Percentiles rank a stretch among this genome's conserved stretches.
Conservation (phyloP, 1,140 invertebrate genomes). For the Dryas iulia region DNA sequence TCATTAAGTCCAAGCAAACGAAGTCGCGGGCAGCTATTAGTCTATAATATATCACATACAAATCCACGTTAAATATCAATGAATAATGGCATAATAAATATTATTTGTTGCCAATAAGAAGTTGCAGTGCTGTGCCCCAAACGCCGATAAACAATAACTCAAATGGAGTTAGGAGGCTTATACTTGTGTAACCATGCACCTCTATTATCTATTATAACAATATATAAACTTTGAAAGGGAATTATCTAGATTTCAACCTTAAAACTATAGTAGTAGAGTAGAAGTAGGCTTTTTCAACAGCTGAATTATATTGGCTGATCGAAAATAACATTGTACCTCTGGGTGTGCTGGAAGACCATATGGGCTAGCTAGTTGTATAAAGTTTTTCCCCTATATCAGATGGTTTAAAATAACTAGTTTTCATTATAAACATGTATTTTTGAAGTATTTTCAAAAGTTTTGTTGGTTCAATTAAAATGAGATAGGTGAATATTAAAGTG, state of each 20-base stretch:
- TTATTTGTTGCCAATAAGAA: conserved; percentile 33
- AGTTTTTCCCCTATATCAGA: conserved; percentile 28
- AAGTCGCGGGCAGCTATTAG: too few relatives aligned
- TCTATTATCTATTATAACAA: conserved; percentile 31
- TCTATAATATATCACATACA: not conserved
- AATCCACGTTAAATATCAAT: conserved; percentile 15
- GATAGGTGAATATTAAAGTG: too few relatives aligned
- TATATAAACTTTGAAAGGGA: not conserved
- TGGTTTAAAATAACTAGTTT: not conserved
- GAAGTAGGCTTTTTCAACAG: not conserved
- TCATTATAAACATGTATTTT: too few relatives aligned
- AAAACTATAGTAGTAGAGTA: conserved; percentile 15
- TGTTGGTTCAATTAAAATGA: too few relatives aligned
- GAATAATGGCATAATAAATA: conserved; percentile 28
- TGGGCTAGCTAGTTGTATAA: conserved; percentile 18
- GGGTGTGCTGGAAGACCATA: conserved; percentile 30
- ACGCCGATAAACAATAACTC: conserved; percentile 39
- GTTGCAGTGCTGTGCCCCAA: conserved; percentile 25
- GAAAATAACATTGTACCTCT: conserved; percentile 34
- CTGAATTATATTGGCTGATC: conserved; percentile 26
- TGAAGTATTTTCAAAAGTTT: too few relatives aligned
- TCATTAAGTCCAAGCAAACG: too few relatives aligned
- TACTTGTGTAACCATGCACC: conserved; percentile 33
- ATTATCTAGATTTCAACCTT: not conserved
- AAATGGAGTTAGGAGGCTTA: conserved; percentile 37